Evolutionary conservation across 2,113 vertebrate species (phyloP).

Genomic region (Delphinus delphis): DNA sequence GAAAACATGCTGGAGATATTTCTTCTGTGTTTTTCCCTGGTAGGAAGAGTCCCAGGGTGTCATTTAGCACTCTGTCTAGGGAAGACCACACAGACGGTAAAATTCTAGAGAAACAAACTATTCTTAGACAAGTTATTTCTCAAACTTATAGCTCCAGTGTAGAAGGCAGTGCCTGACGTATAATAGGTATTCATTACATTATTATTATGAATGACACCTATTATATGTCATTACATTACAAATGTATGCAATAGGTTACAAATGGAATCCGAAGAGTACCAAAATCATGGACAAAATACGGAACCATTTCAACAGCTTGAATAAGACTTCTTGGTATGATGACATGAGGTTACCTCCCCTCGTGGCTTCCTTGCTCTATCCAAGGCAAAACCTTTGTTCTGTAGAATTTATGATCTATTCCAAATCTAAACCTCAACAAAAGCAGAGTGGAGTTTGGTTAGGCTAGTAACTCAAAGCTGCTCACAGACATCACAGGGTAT

Average conservation of each 20-base stretch:
- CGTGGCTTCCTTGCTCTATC: not conserved
- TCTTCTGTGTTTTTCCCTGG: not conserved
- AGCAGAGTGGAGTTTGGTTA: not conserved
- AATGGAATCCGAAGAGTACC: not conserved
- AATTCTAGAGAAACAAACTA: not conserved
- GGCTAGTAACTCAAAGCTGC: not conserved
- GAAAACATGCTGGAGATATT: not conserved
- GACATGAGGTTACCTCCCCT: not conserved
- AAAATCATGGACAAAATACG: not conserved
- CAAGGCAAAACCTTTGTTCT: not conserved
- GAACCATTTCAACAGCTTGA: not conserved
- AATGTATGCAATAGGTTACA: no score
- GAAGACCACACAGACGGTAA: not conserved
- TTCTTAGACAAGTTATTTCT: not conserved
- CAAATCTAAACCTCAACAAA: not conserved
- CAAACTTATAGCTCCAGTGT: not conserved
- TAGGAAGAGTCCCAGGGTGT: not conserved
- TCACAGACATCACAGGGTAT: constrained; percentile 27
- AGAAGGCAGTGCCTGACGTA: not conserved
- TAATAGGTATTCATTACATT: not conserved
- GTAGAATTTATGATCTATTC: not conserved
- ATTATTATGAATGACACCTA: no score
- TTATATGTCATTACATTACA: no score
- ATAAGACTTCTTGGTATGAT: not conserved
- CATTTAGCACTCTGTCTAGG: not conserved